Conservation (phyloP, 64 coral and sea anemone species). For the Stichodactyla helianthus region DNA sequence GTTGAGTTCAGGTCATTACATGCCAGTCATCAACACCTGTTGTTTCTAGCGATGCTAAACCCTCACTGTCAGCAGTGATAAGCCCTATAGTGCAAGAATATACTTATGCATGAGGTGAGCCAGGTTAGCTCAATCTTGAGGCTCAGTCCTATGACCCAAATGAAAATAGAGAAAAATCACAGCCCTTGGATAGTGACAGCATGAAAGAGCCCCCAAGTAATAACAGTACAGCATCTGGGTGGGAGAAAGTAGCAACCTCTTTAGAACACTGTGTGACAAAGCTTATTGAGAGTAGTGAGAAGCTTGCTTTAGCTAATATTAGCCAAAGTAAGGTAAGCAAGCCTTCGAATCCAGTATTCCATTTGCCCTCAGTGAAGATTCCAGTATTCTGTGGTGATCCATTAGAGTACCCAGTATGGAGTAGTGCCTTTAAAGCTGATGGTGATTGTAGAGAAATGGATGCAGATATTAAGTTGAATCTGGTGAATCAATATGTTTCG, state of each 20-base stretch:
- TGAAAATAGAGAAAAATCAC: no score
- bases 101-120: no score
- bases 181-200: no score
- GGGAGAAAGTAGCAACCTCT: constrained; percentile 9
- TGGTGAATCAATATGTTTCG: constrained; percentile 28
- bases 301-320: constrained; percentile 14
- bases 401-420: constrained; percentile 30
- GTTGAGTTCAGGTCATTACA: no score
- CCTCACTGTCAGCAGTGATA: no score
- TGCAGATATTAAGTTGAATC: constrained; percentile 29
- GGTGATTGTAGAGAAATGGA: constrained; percentile 21
- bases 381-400: constrained; percentile 2
- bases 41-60: no score
- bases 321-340: constrained; percentile 14
- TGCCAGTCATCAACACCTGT: no score
- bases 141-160: no score
- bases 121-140: no score
- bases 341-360: background rate
- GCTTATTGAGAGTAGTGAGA: constrained; percentile 14
- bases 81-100: no score
- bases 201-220: background rate
- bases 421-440: constrained; percentile 30
- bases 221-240: constrained; percentile 3
- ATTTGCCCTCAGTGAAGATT: constrained; percentile 23
- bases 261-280: constrained; percentile 21